Percentiles rank a stretch among this genome's conserved stretches.
These are phyloP conservation scores for Lasaia peninsularis DNA, from an alignment of 1,140 invertebrate species.

Conservation along the genomic window DNA sequence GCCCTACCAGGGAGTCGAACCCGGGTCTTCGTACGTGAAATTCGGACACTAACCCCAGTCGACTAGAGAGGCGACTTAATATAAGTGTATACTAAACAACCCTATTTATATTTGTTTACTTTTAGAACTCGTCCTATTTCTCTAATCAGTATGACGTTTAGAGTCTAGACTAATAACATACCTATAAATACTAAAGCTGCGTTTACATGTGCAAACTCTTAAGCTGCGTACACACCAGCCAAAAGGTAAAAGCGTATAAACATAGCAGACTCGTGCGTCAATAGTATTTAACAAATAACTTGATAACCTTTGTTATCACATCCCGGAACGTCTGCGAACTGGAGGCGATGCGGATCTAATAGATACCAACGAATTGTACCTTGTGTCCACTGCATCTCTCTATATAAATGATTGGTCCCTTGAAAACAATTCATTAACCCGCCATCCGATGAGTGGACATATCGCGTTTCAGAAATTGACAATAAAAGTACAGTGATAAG, in stretches of 20 bases:
- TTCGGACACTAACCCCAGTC: too few relatives aligned
- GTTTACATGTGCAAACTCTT: too few relatives aligned
- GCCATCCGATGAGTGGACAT: constrained; percentile 33
- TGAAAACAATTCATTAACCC: constrained; percentile 41
- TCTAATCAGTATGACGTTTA: too few relatives aligned
- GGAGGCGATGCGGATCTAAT: constrained; percentile 53
- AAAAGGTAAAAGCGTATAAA: constrained; percentile 11
- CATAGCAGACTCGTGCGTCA: constrained; percentile 66
- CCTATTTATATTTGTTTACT: too few relatives aligned
- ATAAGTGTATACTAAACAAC: too few relatives aligned
- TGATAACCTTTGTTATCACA: constrained; percentile 73
- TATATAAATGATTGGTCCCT: constrained; percentile 46
- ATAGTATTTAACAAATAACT: constrained; percentile 63
- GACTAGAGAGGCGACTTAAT: too few relatives aligned
- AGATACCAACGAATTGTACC: constrained; percentile 30
- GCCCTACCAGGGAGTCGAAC: too few relatives aligned
- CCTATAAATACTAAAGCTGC: too few relatives aligned
- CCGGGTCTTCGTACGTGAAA: too few relatives aligned
- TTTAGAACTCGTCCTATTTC: too few relatives aligned
- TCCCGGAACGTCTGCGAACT: constrained; percentile 72
- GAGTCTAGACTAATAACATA: too few relatives aligned
- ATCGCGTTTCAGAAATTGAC: constrained; percentile 33
- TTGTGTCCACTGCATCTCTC: constrained; percentile 40
- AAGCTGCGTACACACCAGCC: constrained; percentile 7
- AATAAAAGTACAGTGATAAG: constrained; percentile 39